Percentiles rank a stretch among this genome's conserved stretches.
These are phyloP conservation scores for Nannobrachium achirus DNA, from an alignment of 2,113 vertebrate species.

Conservation along the genomic window DNA sequence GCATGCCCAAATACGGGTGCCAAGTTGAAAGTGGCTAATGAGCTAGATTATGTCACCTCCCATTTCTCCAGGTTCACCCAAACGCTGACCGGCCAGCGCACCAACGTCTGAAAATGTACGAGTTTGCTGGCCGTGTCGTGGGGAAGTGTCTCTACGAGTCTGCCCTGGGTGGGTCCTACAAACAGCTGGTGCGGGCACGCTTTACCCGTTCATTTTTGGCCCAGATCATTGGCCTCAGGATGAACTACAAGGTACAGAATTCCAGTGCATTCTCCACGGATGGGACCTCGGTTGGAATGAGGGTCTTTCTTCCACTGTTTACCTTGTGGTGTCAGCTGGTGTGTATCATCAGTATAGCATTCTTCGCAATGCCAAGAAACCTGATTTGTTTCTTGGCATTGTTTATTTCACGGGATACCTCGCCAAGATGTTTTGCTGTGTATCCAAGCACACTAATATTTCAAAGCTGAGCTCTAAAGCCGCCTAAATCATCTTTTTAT, in stretches of 20 bases:
- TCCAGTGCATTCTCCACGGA: constrained; percentile 5
- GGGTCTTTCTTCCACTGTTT: constrained; percentile 46
- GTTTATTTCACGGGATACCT: constrained; percentile 32
- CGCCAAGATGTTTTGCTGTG: constrained; percentile 52
- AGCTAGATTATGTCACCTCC: too few relatives aligned
- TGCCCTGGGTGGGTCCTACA: constrained; percentile 92
- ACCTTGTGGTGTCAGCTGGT: constrained; percentile 34
- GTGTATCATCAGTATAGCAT: constrained; percentile 46
- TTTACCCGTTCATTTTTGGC: constrained; percentile 98
- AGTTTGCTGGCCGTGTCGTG: constrained; percentile 94
- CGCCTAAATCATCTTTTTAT: constrained; percentile 35
- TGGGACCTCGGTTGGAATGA: background rate
- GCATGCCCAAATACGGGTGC: too few relatives aligned
- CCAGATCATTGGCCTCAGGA: constrained; percentile 96
- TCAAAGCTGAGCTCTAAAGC: constrained; percentile 32
- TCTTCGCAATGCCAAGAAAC: constrained; percentile 36
- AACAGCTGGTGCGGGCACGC: constrained; percentile 94
- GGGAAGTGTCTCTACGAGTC: constrained; percentile 99
- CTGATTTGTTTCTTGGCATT: constrained; percentile 37
- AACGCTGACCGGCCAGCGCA: constrained; percentile 88
- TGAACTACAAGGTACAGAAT: constrained; percentile 95
- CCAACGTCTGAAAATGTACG: constrained; percentile 91
- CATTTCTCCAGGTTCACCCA: constrained; percentile 88
- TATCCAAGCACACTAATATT: constrained; percentile 34
- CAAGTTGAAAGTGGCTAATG: too few relatives aligned